phyloP scores from a whole-genome alignment of 2,888 invertebrate species.

The Camptogramma bilineatum region DNA sequence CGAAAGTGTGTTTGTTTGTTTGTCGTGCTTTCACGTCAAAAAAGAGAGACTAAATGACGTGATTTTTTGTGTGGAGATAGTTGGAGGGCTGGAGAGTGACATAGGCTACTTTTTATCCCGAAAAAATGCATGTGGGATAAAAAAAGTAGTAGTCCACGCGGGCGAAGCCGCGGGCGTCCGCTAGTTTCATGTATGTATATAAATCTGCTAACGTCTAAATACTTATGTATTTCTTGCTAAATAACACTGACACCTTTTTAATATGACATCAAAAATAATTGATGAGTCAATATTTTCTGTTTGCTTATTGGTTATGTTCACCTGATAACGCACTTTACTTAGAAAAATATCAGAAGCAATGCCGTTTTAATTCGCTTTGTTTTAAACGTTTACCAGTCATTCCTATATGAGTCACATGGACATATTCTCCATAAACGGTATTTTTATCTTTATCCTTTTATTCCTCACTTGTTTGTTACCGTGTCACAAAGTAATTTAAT shows the following conservation, averaged over 20 bases:
- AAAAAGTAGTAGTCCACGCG: too few species aligned
- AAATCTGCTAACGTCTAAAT: neutral
- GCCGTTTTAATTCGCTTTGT: conserved; percentile 18
- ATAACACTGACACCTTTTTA: neutral
- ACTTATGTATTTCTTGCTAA: neutral
- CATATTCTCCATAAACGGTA: conserved; percentile 17
- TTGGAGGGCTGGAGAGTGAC: too few species aligned
- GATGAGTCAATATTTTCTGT: neutral
- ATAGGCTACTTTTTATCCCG: too few species aligned
- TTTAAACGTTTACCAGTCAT: conserved; percentile 20
- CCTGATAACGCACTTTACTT: conserved; percentile 4
- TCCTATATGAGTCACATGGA: conserved; percentile 24
- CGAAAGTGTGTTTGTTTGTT: too few species aligned
- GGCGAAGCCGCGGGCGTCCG: too few species aligned
- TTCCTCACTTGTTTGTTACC: neutral
- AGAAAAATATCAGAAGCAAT: conserved; percentile 2
- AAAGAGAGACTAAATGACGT: too few species aligned
- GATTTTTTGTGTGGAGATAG: too few species aligned
- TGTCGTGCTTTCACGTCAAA: too few species aligned
- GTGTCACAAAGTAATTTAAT: neutral
- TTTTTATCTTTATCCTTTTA: conserved; percentile 17
- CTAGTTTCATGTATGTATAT: too few species aligned
- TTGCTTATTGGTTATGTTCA: neutral
- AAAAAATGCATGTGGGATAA: too few species aligned
- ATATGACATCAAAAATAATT: conserved; percentile 4